Base-by-base conservation (phyloP, 2,888 invertebrate species). In the Myopa testacea region DNA sequence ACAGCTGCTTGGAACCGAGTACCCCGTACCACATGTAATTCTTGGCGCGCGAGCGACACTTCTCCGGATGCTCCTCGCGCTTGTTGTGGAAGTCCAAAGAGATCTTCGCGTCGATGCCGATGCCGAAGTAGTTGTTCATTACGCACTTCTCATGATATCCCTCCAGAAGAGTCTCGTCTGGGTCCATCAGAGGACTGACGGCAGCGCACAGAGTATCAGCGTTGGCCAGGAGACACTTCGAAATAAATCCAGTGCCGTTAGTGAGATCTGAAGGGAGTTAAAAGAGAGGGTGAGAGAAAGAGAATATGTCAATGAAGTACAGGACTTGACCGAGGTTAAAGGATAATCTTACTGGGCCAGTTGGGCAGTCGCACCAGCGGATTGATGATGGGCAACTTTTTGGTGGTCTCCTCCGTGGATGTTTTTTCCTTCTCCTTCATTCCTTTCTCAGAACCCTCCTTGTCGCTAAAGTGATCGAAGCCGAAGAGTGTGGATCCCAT, bases 111-210 rank as follows among this genome's bases (percentile, higher is more conserved):
- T 99, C 98, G 80, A 99, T 96, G 0, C 98, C 98, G 85, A 99
- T 98, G 0, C 98, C 98, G 87, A 98, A 98, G 88, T 99, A 99
- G 88, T 99, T 99, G 90, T 98, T 99, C 98, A 99, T 98, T 2
- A 98, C 98, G 85, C 97, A 97, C 82, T 95, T 94, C 89, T 99
- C 98, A 84, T 95, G 95, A 88, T 95, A 96, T 0, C 96, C 96
- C 90, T 96, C 96, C 86, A 95, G 90, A 3, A 96, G 90, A 0
- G 95, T 95, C 85, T 96, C 96, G 85, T 96, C 96, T 0, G 96
- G 95, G 87, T 97, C 97, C 94, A 98, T 96, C 14, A 98, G 90
- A 0, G 98, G 97, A 79, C 97, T 96, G n/a, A 97, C 98, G 1
- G 98, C 97, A 1, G 98, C 98, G 88, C 98, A 98, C 6, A 98